These are phyloP conservation scores for Brachyistius frenatus DNA, from an alignment of 2,113 vertebrate species.

Conservation along the genomic window DNA sequence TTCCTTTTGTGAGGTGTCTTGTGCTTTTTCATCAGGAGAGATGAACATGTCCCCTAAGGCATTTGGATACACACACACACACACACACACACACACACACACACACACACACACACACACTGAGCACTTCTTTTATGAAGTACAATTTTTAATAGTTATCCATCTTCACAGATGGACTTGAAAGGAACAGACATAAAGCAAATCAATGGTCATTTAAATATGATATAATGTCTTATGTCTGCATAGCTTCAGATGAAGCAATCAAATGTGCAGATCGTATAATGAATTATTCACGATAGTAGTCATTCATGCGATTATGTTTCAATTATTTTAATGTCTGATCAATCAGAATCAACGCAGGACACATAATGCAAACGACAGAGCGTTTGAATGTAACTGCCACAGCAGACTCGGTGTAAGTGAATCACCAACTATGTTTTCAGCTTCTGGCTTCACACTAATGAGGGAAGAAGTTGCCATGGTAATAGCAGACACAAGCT, in stretches of 20 bases:
- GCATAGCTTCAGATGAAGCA: conserved; percentile 41
- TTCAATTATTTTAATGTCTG: conserved; percentile 53
- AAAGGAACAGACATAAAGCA: conserved; percentile 40
- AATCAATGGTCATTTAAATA: conserved; percentile 60
- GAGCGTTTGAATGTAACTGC: conserved; percentile 41
- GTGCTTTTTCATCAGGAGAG: conserved; percentile 39
- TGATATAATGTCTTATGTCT: conserved; percentile 52
- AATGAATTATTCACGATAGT: conserved; percentile 62
- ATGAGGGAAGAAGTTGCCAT: conserved; percentile 77
- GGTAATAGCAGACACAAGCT: conserved; percentile 68
- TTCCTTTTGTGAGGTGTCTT: conserved; percentile 47
- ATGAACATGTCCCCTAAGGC: conserved; percentile 37
- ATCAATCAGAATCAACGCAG: conserved; percentile 47
- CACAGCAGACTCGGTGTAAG: conserved; percentile 28
- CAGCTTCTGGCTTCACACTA: conserved; percentile 62
- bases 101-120: not conserved
- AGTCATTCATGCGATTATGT: conserved; percentile 34
- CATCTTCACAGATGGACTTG: conserved; percentile 38
- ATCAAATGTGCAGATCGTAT: conserved; percentile 56
- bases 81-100: conserved; percentile 6
- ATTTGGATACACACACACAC: conserved; percentile 4
- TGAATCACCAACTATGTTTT: conserved; percentile 66
- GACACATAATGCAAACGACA: conserved; percentile 8
- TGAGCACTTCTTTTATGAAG: conserved; percentile 22
- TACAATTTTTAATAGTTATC: conserved; percentile 23